Percentiles rank a stretch among this genome's conserved stretches.
Conservation (phyloP, 2,797 vertebrate genomes). For the Threskiornis aethiopicus region DNA sequence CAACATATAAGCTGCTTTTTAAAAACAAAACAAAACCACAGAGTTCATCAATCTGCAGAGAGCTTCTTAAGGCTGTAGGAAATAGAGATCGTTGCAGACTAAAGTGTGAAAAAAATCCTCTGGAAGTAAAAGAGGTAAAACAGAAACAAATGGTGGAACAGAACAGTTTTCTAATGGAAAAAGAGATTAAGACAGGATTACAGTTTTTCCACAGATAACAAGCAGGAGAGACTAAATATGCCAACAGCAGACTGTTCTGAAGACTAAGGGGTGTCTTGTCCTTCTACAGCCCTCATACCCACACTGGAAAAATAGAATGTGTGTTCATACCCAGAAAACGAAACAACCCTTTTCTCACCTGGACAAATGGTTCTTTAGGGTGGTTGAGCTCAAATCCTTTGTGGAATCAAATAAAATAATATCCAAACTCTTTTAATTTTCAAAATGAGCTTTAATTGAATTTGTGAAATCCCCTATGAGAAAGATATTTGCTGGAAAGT, state of each 20-base stretch:
- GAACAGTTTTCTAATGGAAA: not conserved
- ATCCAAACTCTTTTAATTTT: not conserved
- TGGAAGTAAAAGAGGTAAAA: not conserved
- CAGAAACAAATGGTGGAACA: not conserved
- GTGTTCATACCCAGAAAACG: not conserved
- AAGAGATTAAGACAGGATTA: slow-evolving; percentile 17
- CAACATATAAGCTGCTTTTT: slow-evolving; percentile 22
- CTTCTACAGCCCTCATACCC: not conserved
- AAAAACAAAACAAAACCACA: not conserved
- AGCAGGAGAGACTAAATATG: not conserved
- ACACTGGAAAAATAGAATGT: not conserved
- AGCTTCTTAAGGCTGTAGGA: not conserved
- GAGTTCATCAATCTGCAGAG: not conserved
- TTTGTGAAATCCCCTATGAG: not conserved
- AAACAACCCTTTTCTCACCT: not conserved
- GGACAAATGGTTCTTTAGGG: not conserved
- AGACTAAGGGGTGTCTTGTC: not conserved
- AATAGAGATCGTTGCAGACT: not conserved
- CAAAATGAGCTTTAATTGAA: not conserved
- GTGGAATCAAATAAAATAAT: not conserved
- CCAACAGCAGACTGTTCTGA: not conserved
- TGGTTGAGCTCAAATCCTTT: not conserved
- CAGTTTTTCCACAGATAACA: not conserved
- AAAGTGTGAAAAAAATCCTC: not conserved
- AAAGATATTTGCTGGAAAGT: not conserved